Evolutionary conservation across 1,140 invertebrate genomes (phyloP).

Genomic region (Stenopsyche tienmushanensis): DNA sequence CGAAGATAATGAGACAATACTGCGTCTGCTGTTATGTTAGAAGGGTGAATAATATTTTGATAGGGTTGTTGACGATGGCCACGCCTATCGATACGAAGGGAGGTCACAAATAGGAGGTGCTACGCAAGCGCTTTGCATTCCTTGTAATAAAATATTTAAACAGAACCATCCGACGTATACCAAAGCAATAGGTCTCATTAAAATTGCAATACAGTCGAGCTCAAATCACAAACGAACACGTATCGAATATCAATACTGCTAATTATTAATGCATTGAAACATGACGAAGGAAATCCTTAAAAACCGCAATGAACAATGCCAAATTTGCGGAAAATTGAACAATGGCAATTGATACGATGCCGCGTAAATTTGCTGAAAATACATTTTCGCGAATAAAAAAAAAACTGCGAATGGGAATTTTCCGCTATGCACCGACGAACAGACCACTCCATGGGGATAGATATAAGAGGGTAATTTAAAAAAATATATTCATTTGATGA

Average conservation of each 20-base stretch:
- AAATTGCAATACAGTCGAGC: too few relatives aligned
- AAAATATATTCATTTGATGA: conserved; percentile 22
- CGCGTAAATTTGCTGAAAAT: too few relatives aligned
- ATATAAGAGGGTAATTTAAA: conserved; percentile 3
- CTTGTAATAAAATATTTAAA: not conserved
- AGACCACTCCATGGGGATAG: conserved; percentile 20
- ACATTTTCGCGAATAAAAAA: conserved; percentile 3
- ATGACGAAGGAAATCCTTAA: too few relatives aligned
- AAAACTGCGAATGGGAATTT: not conserved
- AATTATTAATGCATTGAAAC: too few relatives aligned
- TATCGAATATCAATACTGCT: too few relatives aligned
- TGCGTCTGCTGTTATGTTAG: too few relatives aligned
- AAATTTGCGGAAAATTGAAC: too few relatives aligned
- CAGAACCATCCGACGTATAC: too few relatives aligned
- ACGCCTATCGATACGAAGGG: not conserved
- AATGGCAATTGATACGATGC: too few relatives aligned
- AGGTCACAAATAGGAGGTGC: not conserved
- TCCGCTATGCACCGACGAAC: conserved; percentile 11
- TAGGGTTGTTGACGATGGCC: not conserved
- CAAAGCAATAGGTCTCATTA: too few relatives aligned
- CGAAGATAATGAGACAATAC: not conserved
- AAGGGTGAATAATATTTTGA: not conserved
- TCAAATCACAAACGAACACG: too few relatives aligned
- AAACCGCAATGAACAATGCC: too few relatives aligned
- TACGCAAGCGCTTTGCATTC: conserved; percentile 7